phyloP scores from a whole-genome alignment of 2,113 vertebrate species.

The Balaeniceps rex region DNA sequence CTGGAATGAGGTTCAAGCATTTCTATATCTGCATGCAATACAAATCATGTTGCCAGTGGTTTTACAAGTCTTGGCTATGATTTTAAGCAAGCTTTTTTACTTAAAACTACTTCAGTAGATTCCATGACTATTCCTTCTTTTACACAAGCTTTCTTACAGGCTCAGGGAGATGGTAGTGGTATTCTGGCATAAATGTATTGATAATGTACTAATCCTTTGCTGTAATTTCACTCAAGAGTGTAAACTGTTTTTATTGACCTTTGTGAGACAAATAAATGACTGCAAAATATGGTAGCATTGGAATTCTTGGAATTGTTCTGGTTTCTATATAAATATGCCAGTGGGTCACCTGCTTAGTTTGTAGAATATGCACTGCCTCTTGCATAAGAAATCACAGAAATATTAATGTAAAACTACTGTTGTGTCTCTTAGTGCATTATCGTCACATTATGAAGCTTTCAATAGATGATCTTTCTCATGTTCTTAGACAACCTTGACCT shows the following conservation, averaged over 20 bases:
- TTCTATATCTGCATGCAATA: neutral
- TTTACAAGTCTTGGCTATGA: neutral
- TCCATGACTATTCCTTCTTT: neutral
- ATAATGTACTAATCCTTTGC: neutral
- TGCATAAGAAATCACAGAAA: slow-evolving; percentile 42
- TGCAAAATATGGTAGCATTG: neutral
- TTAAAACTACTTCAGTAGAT: neutral
- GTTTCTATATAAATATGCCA: neutral
- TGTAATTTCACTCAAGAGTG: neutral
- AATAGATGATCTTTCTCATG: slow-evolving; percentile 66
- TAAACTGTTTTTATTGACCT: neutral
- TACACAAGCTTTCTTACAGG: neutral
- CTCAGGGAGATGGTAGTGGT: neutral
- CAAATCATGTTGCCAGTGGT: neutral
- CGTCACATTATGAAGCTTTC: slow-evolving; percentile 67
- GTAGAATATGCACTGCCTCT: neutral
- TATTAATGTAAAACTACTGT: slow-evolving; percentile 24
- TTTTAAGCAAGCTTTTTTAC: neutral
- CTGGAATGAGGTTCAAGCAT: neutral
- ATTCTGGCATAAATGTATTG: neutral
- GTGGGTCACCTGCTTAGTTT: neutral
- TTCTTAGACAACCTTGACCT: slow-evolving; percentile 80
- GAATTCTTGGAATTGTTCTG: neutral
- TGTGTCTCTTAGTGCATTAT: slow-evolving; percentile 61
- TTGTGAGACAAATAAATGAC: neutral